phyloP scores from a whole-genome alignment of 2,888 invertebrate genomes.

The Galeopsomyia nigrocyanea region DNA sequence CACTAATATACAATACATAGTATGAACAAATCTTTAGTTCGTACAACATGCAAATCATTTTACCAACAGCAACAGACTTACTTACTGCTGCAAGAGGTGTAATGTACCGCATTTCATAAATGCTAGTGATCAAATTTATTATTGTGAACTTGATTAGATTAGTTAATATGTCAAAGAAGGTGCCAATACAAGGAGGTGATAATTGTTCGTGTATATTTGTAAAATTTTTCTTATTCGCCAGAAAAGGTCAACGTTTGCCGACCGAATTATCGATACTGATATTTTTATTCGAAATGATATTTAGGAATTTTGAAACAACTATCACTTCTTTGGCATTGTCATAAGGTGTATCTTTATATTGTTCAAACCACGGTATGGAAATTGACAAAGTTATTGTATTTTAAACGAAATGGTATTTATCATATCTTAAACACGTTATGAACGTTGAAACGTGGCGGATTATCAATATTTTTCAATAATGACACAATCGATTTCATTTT shows the following conservation, averaged over 20 bases:
- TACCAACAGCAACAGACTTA: conserved; percentile 33
- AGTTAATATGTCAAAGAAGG: conserved; percentile 25
- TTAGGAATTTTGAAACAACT: conserved; percentile 17
- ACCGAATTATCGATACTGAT: conserved; percentile 2
- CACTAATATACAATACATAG: conserved; percentile 12
- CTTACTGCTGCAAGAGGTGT: conserved; percentile 34
- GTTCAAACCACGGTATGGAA: not conserved
- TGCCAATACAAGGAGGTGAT: conserved; percentile 30
- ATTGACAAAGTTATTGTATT: not conserved
- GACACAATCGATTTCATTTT: not conserved
- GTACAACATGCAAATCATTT: conserved; percentile 23
- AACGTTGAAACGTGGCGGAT: conserved; percentile 24
- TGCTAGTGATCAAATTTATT: conserved; percentile 41
- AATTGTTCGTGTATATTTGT: conserved; percentile 31
- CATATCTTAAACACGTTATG: conserved; percentile 8
- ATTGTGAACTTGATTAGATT: conserved; percentile 28
- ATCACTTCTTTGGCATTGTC: conserved; percentile 27
- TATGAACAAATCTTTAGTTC: conserved; percentile 11
- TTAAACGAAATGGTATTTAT: conserved; percentile 21
- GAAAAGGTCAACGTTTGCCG: not conserved
- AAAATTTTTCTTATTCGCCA: not conserved
- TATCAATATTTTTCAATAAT: not conserved
- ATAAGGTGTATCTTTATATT: not conserved
- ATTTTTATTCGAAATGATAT: conserved; percentile 5
- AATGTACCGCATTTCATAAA: conserved; percentile 45